Evolutionary conservation across 2,113 vertebrate genomes (phyloP).

Genomic region (sheep (Ovis aries)): ARS-UI_Ramb_v3.0 NC_056066.1:82566001-82566500

Average conservation of each 20-base stretch:
- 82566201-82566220: background rate
- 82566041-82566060: background rate
- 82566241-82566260: background rate
- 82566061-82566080: background rate
- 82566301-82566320: background rate
- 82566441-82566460: background rate
- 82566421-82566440: background rate
- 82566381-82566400: too few relatives aligned
- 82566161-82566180: background rate
- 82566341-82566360: accelerated
- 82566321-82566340: background rate
- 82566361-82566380: background rate
- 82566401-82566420: background rate
- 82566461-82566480: background rate
- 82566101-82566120: background rate
- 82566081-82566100: background rate
- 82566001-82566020: constrained; percentile 13
- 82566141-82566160: background rate
- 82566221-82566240: background rate
- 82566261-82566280: background rate
- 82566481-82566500: background rate
- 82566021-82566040: background rate
- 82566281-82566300: background rate
- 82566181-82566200: background rate
- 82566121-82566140: background rate